Conservation (phyloP, 2,888 invertebrate species). For the Ormia ochracea region DNA sequence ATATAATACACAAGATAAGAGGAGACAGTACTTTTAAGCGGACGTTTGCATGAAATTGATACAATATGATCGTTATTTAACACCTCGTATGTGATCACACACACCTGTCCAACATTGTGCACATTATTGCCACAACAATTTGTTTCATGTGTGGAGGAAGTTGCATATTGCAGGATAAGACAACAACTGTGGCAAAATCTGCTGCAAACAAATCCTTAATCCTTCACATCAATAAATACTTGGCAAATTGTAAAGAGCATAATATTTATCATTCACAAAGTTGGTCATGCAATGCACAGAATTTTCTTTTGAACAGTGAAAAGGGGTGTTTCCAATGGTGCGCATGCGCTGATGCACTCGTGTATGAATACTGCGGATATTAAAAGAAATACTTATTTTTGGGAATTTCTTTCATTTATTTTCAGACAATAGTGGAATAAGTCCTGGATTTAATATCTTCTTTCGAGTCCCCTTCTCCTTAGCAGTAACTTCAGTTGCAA, state of each 20-base stretch:
- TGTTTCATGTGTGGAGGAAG: slow-evolving; percentile 5
- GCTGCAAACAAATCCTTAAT: not conserved
- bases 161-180: slow-evolving; percentile 10
- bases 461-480: no score
- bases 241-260: not conserved
- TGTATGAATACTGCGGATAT: no score
- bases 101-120: not conserved
- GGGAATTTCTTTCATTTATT: no score
- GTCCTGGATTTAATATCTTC: no score
- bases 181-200: not conserved
- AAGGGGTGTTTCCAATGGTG: slow-evolving; percentile 36
- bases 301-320: not conserved
- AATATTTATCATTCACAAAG: no score
- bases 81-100: not conserved
- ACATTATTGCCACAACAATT: not conserved
- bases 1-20: not conserved
- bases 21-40: not conserved
- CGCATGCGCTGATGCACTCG: slow-evolving; percentile 28
- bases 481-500: no score
- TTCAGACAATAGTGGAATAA: no score
- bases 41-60: not conserved
- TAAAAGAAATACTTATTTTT: no score
- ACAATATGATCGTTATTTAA: not conserved
- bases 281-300: no score
- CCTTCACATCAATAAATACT: not conserved